Evolutionary conservation across 2,888 invertebrate genomes (phyloP), one percentile per base, ranked within the genome.

Genomic region (Pachycephus smyrnensis): DNA sequence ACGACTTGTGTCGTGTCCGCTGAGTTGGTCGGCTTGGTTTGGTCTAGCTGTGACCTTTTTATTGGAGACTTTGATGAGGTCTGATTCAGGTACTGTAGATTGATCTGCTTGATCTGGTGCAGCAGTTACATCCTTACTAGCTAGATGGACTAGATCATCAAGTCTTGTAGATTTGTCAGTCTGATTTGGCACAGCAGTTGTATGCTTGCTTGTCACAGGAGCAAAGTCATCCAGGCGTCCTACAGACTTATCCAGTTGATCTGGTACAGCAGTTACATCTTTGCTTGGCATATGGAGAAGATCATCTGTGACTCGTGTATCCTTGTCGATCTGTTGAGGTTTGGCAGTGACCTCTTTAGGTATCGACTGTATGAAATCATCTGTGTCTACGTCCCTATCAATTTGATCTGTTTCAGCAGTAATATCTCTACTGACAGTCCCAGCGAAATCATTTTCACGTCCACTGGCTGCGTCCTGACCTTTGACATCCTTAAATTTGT

Each of bases 401-500:
- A 40, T 69, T 1, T 81, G 68, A 68, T 55, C 76, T 4, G 76
- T 73, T 3, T 4, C 69, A 0, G 75, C 81, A 0, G 32, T 9
- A 11, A 80, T 68, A 0, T 36, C 79, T 15, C 68, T 81, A 73
- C 86, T 85, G 1, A 15, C 15, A 0, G 84, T 83, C 11, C 73
- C 76, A 0, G 85, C 87, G 12, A 83, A 76, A 68, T 82, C 86
- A 9, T 85, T 82, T 6, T 86, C 84, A 1, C 81, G 76, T 12
- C 88, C 88, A 1, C 81, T 80, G 23, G 76, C 75, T n/a, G 82
- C 82, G n/a, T 88, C 86, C 9, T 78, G 94, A 78, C 93, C 93
- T 80, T 93, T 93, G 79, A 93, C 93, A 83, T 92, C 92, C 84
- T 93, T 92, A 86, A 92, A 93, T 82, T 93, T 92, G n/a, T 92